Base-by-base conservation (phyloP, 2,797 vertebrate species). In the Crocidura indochinensis region DNA sequence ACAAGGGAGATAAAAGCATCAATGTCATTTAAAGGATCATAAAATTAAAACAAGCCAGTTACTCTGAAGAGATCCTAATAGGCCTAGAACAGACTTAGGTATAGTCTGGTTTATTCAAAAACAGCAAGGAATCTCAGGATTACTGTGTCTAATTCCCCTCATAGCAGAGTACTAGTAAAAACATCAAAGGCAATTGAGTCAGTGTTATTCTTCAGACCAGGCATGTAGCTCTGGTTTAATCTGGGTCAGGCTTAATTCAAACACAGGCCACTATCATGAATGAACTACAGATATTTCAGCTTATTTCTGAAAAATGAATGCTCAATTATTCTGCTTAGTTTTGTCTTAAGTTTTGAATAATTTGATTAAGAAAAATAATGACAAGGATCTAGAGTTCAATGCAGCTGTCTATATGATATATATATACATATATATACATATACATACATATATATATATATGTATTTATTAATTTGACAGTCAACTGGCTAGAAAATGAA, bases 41-140 rank as follows among this genome's bases (percentile, higher is more conserved):
- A 65, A 76, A 65, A 90, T 51, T 65, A 73, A 87, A 85, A 85
- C 29, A 26, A 75, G 67, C 12, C 27, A 81, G 44, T 20, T 64
- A 76, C 44, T 94, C 56, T 64, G 68, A 78, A 78, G 82, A 47
- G 22, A 68, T 44, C 11, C 27, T 47, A 51, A 71, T 10, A 44
- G n/a, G 49, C 11, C 51, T 27, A 76, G 44, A 62, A 27, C 65
- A 76, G 49, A 80, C 22, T 47, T n/a, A 7, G 47, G n/a, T n/a
- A 29, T 82, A 47, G 38, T 76, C 49, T 5, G 62, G 49, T 53
- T 29, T 2, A 38, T 10, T 22, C 17, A 72, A 64, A 47, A 69
- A 60, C 15, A 80, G 47, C 31, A 24, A 44, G 8, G 77, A 46
- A 26, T 31, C 68, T 80, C 72, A 71, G 22, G 74, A 11, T 15